These are phyloP conservation scores for Cariama cristata DNA, from an alignment of 2,113 vertebrate genomes.

Conservation along the genomic window DNA sequence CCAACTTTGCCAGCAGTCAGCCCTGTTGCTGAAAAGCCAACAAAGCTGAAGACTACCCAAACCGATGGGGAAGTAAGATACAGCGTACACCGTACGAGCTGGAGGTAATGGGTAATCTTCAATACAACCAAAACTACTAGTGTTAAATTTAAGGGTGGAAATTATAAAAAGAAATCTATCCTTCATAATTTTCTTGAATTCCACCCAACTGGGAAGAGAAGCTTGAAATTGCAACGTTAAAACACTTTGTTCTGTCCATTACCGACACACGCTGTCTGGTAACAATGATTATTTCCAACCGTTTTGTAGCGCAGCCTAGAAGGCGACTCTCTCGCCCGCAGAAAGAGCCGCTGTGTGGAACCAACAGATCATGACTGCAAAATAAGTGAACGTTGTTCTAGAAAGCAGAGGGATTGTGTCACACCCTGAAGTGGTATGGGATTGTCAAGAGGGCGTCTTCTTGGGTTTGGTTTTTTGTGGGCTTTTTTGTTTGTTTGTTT, in stretches of 20 bases:
- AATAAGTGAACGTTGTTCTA: accelerated
- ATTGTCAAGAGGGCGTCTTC: background rate
- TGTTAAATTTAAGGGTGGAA: background rate
- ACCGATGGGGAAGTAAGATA: too few relatives aligned
- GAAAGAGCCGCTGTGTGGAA: background rate
- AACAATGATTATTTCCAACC: background rate
- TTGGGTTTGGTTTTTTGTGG: too few relatives aligned
- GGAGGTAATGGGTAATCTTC: background rate
- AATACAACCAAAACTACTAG: too few relatives aligned
- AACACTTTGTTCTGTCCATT: background rate
- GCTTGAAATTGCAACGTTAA: background rate
- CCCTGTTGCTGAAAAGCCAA: background rate
- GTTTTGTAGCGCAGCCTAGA: background rate
- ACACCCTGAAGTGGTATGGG: background rate
- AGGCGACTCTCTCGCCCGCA: background rate
- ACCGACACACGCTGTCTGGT: background rate
- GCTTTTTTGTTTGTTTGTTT: too few relatives aligned
- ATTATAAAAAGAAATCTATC: background rate
- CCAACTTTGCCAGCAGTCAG: background rate
- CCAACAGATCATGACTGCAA: background rate
- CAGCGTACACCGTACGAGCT: accelerated
- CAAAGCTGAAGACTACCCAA: background rate
- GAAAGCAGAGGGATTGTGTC: background rate
- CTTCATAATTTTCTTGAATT: background rate
- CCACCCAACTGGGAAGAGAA: background rate